phyloP scores from a whole-genome alignment of 2,797 vertebrate genomes.

The Chelidonichthys spinosus region DNA sequence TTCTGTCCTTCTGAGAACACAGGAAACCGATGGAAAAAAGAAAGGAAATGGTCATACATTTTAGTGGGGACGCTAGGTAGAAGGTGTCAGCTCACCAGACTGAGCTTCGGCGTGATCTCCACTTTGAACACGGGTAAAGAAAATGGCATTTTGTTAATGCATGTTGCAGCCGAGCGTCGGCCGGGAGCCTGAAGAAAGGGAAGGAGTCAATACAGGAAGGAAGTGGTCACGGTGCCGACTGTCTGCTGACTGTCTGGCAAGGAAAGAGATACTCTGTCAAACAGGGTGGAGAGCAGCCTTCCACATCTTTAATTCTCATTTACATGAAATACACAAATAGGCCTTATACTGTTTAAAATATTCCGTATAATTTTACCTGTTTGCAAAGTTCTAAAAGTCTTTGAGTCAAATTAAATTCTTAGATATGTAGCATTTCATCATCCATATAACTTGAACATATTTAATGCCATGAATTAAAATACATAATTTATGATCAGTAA shows the following conservation, averaged over 20 bases:
- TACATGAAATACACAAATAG: not conserved
- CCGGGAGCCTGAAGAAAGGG: conserved; percentile 29
- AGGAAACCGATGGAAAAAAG: conserved; percentile 53
- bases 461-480: no score
- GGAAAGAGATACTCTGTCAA: conserved; percentile 3
- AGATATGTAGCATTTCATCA: no score
- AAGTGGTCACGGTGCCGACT: conserved; percentile 44
- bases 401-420: no score
- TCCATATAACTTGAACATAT: no score
- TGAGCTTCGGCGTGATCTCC: conserved; percentile 20
- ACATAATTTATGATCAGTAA: no score
- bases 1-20: conserved; percentile 34
- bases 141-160: conserved; percentile 49
- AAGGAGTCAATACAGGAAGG: conserved; percentile 50
- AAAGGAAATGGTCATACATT: conserved; percentile 59
- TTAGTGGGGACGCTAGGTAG: conserved; percentile 35
- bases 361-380: no score
- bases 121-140: conserved; percentile 59
- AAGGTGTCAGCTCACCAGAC: conserved; percentile 41
- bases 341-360: not conserved
- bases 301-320: not conserved
- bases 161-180: conserved; percentile 24
- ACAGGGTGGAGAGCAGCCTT: not conserved
- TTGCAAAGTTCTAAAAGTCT: no score
- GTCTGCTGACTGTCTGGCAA: conserved; percentile 28